Evolutionary conservation across 2,888 invertebrate species (phyloP).

Genomic region (Mythimna lalbum): DNA sequence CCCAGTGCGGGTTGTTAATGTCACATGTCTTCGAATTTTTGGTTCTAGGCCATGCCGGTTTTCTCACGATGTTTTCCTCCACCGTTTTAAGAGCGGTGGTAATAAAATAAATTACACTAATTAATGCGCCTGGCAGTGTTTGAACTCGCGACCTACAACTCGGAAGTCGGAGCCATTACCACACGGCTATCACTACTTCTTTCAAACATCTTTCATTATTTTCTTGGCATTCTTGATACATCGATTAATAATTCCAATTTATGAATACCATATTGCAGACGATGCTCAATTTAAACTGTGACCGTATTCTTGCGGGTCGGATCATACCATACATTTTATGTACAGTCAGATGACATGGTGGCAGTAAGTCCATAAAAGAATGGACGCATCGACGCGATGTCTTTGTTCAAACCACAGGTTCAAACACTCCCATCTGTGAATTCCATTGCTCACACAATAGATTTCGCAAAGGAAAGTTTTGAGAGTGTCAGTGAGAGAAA

Average conservation of each 20-base stretch:
- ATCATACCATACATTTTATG: slow-evolving; percentile 13
- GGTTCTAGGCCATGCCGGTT: too few species aligned
- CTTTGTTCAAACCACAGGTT: neutral
- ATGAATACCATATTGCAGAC: slow-evolving; percentile 4
- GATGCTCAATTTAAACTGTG: slow-evolving; percentile 8
- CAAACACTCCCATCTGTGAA: slow-evolving; percentile 19
- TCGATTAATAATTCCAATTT: slow-evolving; percentile 9
- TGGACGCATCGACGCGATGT: slow-evolving; percentile 15
- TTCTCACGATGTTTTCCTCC: too few species aligned
- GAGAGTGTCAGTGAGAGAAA: slow-evolving; percentile 28
- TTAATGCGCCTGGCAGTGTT: too few species aligned
- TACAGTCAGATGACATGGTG: slow-evolving; percentile 21
- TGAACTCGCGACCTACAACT: too few species aligned
- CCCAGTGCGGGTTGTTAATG: too few species aligned
- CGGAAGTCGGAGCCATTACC: too few species aligned
- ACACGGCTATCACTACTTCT: too few species aligned
- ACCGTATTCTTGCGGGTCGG: slow-evolving; percentile 10
- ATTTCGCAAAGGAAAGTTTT: slow-evolving; percentile 41
- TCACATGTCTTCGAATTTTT: too few species aligned
- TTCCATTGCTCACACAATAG: slow-evolving; percentile 36
- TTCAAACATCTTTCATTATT: too few species aligned
- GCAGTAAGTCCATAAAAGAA: neutral
- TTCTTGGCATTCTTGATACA: slow-evolving; percentile 28
- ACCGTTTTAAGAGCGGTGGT: too few species aligned
- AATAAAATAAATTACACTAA: too few species aligned